Percentiles rank a stretch among this genome's conserved stretches.
These are phyloP conservation scores for Rafetus swinhoei DNA, from an alignment of 2,113 vertebrate genomes.

Conservation along the genomic window DNA sequence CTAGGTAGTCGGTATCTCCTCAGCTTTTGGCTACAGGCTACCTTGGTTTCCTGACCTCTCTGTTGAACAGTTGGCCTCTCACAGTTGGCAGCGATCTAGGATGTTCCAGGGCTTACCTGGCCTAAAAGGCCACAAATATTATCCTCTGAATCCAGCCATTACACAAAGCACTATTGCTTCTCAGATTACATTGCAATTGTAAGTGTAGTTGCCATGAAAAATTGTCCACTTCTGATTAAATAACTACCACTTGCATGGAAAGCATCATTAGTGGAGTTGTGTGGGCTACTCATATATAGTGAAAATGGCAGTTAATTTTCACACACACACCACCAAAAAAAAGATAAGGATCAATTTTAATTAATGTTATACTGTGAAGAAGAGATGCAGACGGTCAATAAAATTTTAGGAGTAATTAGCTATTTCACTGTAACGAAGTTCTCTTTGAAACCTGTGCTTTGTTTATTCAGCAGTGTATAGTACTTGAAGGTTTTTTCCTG, in stretches of 20 bases:
- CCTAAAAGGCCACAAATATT: not conserved
- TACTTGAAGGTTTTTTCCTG: not conserved
- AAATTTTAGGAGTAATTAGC: constrained; percentile 71
- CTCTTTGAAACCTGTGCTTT: constrained; percentile 52
- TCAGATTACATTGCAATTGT: not conserved
- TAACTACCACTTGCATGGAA: constrained; percentile 11
- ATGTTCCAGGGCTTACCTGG: not conserved
- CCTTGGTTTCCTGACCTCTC: not conserved
- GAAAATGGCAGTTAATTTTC: constrained; percentile 63
- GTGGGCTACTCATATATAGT: constrained; percentile 26
- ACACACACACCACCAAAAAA: constrained; percentile 29
- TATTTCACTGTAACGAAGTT: constrained; percentile 53
- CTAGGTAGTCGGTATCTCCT: accelerated
- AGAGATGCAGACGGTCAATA: constrained; percentile 72
- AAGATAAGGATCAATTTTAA: constrained; percentile 70
- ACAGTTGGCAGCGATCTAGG: not conserved
- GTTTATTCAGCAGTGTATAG: constrained; percentile 17
- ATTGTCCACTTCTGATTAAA: constrained; percentile 41
- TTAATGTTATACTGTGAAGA: constrained; percentile 50
- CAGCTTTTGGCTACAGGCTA: not conserved
- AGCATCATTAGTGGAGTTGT: constrained; percentile 25
- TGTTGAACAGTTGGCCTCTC: accelerated
- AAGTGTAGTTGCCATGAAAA: not conserved
- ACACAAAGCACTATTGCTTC: not conserved
- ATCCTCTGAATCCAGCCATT: not conserved